These are phyloP conservation scores for Macquaria ambigua DNA, from an alignment of 2,113 vertebrate genomes.

Conservation along the genomic window DNA sequence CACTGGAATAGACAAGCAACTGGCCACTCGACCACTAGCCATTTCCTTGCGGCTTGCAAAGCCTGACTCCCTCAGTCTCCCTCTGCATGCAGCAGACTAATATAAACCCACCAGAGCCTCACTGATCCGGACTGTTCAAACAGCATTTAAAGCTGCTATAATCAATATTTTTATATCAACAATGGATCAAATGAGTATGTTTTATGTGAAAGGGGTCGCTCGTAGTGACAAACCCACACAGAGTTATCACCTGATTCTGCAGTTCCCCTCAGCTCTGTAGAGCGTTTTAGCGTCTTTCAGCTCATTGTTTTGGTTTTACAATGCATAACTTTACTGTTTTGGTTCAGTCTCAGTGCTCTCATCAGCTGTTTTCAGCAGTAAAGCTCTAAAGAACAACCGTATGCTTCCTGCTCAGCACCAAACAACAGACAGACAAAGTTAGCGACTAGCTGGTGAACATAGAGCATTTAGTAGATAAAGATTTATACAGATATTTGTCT, in stretches of 20 bases:
- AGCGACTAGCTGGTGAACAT: too few relatives aligned
- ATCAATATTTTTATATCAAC: neutral
- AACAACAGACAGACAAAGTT: too few relatives aligned
- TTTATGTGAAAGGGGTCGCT: too few relatives aligned
- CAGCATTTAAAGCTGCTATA: neutral
- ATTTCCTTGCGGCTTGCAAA: slow-evolving; percentile 57
- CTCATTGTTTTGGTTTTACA: neutral
- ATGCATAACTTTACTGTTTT: too few relatives aligned
- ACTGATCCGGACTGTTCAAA: slow-evolving; percentile 2
- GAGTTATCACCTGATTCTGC: too few relatives aligned
- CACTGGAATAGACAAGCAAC: slow-evolving; percentile 58
- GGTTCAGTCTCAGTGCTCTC: too few relatives aligned
- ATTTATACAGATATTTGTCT: neutral
- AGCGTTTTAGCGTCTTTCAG: neutral
- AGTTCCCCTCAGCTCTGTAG: too few relatives aligned
- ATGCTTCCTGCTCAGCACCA: too few relatives aligned
- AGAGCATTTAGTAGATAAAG: neutral
- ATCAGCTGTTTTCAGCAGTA: too few relatives aligned
- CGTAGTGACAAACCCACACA: too few relatives aligned
- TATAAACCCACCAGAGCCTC: slow-evolving; percentile 35
- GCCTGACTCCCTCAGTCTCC: slow-evolving; percentile 39
- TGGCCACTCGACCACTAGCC: slow-evolving; percentile 53
- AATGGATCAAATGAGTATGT: neutral
- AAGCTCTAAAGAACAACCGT: too few relatives aligned
- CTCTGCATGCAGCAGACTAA: slow-evolving; percentile 51